These are phyloP conservation scores for Bovichtus diacanthus DNA, from an alignment of 2,797 vertebrate species.

Conservation along the genomic window DNA sequence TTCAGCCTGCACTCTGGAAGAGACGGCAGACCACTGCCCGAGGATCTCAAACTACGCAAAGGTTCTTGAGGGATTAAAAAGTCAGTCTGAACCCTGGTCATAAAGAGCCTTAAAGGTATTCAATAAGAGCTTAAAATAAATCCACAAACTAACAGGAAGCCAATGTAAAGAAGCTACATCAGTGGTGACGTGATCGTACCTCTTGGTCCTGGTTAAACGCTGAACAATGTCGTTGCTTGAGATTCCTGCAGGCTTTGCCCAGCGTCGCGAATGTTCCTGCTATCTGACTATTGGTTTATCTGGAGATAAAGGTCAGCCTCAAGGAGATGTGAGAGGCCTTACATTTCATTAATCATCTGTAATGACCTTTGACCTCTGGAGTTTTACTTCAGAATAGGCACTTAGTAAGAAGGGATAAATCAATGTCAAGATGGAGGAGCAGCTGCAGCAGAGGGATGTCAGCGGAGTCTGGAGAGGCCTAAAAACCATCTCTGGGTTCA, in stretches of 20 bases:
- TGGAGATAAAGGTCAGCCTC: constrained; percentile 35
- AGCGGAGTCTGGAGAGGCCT: no score
- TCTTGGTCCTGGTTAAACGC: background rate
- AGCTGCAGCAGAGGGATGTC: no score
- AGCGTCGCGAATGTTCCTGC: background rate
- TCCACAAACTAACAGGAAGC: background rate
- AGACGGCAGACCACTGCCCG: background rate
- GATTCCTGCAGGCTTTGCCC: background rate
- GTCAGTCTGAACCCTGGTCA: background rate
- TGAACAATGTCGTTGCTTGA: background rate
- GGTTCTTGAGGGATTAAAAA: background rate
- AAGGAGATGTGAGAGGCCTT: background rate
- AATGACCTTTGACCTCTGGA: constrained; percentile 24
- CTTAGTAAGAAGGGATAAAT: background rate
- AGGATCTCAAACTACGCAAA: background rate
- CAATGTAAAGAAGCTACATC: background rate
- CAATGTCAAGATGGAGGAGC: no score
- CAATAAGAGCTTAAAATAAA: background rate
- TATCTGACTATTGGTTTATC: constrained; percentile 7
- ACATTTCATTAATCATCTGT: constrained; percentile 3
- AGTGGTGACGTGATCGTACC: background rate
- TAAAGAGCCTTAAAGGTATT: background rate
- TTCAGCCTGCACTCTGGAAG: background rate
- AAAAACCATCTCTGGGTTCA: no score
- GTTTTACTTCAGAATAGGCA: constrained; percentile 6